Conservation (phyloP, 1,140 invertebrate species). For the Heliconius melpomene region DNA sequence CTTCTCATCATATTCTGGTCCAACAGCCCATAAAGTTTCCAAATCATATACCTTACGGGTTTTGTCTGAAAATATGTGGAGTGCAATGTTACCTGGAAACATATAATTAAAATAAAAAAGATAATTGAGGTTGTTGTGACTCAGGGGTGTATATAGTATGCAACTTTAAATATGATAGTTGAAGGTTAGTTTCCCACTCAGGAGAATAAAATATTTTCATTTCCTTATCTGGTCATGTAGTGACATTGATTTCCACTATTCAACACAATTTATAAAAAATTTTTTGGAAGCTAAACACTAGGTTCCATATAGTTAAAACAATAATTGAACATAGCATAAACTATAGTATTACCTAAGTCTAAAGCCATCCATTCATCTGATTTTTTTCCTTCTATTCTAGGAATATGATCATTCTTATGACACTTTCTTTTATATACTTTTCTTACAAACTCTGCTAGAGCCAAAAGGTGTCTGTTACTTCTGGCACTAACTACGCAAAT, state of each 20-base stretch:
- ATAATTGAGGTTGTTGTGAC: too few relatives aligned
- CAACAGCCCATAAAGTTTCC: slow-evolving; percentile 94
- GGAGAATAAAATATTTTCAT: too few relatives aligned
- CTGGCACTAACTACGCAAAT: slow-evolving; percentile 89
- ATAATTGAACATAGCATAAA: too few relatives aligned
- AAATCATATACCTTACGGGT: slow-evolving; percentile 90
- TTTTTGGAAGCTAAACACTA: background rate
- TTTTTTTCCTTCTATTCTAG: slow-evolving; percentile 89
- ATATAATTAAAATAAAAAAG: slow-evolving; percentile 18
- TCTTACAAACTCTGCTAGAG: slow-evolving; percentile 88
- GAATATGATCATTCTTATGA: slow-evolving; percentile 84
- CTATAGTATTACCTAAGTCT: slow-evolving; percentile 87
- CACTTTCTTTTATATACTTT: slow-evolving; percentile 90
- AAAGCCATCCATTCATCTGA: slow-evolving; percentile 93
- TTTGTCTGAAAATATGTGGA: slow-evolving; percentile 92
- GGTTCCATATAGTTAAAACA: background rate
- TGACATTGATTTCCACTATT: too few relatives aligned
- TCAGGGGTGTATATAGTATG: too few relatives aligned
- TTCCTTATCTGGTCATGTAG: too few relatives aligned
- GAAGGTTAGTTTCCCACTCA: too few relatives aligned
- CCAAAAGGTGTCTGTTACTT: slow-evolving; percentile 88
- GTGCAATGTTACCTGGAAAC: slow-evolving; percentile 90
- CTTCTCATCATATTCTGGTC: slow-evolving; percentile 89
- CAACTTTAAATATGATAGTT: too few relatives aligned
- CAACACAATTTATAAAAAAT: too few relatives aligned